A percentile compares a stretch with the other conserved stretches of the same genome.
These are phyloP conservation scores for Orthosia gracilis DNA, from an alignment of 2,888 invertebrate genomes.

Conservation along the genomic window DNA sequence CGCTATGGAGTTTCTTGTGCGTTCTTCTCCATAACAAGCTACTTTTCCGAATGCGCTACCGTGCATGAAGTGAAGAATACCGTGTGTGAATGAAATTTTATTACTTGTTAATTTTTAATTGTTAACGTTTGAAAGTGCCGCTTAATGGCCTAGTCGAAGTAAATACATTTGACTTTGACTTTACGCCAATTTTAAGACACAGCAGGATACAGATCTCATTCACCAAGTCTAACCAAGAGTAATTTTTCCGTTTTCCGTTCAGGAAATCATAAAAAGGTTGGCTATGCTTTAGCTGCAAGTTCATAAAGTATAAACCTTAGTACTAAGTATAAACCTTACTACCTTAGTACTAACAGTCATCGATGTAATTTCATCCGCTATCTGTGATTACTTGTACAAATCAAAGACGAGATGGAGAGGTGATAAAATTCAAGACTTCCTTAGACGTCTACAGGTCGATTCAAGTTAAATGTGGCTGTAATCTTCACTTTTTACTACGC, in stretches of 20 bases:
- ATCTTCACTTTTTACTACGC: too few relatives aligned
- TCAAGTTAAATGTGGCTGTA: too few relatives aligned
- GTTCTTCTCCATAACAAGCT: too few relatives aligned
- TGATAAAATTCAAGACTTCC: constrained; percentile 35
- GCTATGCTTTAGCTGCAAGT: constrained; percentile 5
- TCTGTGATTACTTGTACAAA: constrained; percentile 34
- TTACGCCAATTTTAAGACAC: background rate
- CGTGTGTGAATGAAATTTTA: too few relatives aligned
- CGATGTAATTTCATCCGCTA: constrained; percentile 28
- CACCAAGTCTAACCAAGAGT: background rate
- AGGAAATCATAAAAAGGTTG: constrained; percentile 44
- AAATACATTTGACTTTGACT: too few relatives aligned
- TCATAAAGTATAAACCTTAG: constrained; percentile 16
- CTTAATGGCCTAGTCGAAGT: too few relatives aligned
- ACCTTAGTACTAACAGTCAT: too few relatives aligned
- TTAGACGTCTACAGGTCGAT: background rate
- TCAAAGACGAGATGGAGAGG: constrained; percentile 21
- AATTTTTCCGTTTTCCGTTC: background rate
- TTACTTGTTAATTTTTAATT: too few relatives aligned
- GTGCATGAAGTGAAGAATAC: too few relatives aligned
- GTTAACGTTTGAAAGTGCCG: too few relatives aligned
- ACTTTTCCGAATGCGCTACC: too few relatives aligned
- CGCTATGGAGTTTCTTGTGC: too few relatives aligned
- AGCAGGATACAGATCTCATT: background rate
- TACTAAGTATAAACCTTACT: constrained; percentile 4